Percentiles rank a stretch among this genome's conserved stretches.
phyloP scores from a whole-genome alignment of 2,113 vertebrate genomes.

The Stegastes partitus region DNA sequence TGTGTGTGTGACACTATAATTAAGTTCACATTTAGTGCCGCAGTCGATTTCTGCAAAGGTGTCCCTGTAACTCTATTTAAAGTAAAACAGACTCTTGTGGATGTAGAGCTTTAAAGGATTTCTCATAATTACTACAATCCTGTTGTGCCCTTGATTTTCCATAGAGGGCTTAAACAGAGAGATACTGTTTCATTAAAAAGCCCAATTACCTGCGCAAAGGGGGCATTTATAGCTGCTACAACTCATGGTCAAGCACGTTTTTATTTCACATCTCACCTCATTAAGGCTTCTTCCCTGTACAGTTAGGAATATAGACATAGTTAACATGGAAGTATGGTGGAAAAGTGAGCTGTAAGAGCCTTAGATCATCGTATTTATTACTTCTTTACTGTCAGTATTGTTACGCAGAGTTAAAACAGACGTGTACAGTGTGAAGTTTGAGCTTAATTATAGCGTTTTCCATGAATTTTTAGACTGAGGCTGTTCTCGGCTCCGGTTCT shows the following conservation, averaged over 20 bases:
- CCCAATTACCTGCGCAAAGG: slow-evolving; percentile 37
- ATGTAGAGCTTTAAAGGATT: slow-evolving; percentile 3
- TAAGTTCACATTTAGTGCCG: slow-evolving; percentile 5
- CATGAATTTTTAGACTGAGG: too few relatives aligned
- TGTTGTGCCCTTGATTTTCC: not conserved
- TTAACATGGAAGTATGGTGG: slow-evolving; percentile 33
- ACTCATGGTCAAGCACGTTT: slow-evolving; percentile 39
- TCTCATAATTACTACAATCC: slow-evolving; percentile 9
- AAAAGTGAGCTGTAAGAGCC: slow-evolving; percentile 8
- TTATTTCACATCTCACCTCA: slow-evolving; percentile 49
- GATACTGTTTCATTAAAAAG: slow-evolving; percentile 48
- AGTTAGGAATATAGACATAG: slow-evolving; percentile 25
- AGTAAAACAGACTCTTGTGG: not conserved
- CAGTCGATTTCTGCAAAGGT: slow-evolving; percentile 9
- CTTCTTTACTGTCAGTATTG: not conserved
- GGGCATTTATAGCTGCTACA: slow-evolving; percentile 42
- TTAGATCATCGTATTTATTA: slow-evolving; percentile 12
- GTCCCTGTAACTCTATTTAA: slow-evolving; percentile 4
- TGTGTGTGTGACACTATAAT: not conserved
- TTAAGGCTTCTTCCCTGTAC: slow-evolving; percentile 41
- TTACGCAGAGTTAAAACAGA: not conserved
- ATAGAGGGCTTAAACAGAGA: slow-evolving; percentile 30
- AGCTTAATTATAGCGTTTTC: not conserved
- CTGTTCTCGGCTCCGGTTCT: slow-evolving; percentile 8
- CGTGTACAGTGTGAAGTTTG: not conserved